These are phyloP conservation scores for Lepidurus arcticus DNA, from an alignment of 1,140 invertebrate species.

Conservation along the genomic window DNA sequence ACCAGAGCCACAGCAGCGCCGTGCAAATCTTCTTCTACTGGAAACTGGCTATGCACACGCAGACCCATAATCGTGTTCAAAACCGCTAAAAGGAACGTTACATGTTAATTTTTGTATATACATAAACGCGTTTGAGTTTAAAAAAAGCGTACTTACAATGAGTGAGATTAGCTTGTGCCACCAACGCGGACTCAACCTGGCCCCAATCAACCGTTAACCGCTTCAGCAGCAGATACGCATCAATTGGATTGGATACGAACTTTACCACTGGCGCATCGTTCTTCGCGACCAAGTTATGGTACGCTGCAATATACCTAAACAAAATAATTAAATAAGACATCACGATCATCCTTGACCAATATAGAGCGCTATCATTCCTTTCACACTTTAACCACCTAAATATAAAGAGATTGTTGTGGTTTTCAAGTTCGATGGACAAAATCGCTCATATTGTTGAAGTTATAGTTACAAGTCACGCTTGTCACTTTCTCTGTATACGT, in stretches of 20 bases:
- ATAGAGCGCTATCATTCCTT: constrained; percentile 26
- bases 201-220: constrained; percentile 46
- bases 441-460: constrained; percentile 1
- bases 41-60: constrained; percentile 42
- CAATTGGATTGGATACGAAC: constrained; percentile 47
- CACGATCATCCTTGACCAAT: neutral
- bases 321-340: constrained; percentile 23
- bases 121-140: neutral
- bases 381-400: constrained; percentile 1
- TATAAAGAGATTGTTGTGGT: neutral
- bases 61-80: constrained; percentile 40
- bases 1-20: constrained; percentile 50
- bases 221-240: constrained; percentile 47
- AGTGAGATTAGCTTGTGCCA: constrained; percentile 30
- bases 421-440: constrained; percentile 22
- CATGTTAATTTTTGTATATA: neutral
- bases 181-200: constrained; percentile 30
- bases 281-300: constrained; percentile 21
- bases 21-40: constrained; percentile 45
- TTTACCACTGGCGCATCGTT: constrained; percentile 36
- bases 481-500: neutral
- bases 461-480: neutral
- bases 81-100: constrained; percentile 37
- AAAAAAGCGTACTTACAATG: constrained; percentile 25
- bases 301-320: constrained; percentile 30